These are phyloP conservation scores for Mus minutoides DNA, from an alignment of 2,797 vertebrate species.

Conservation along the genomic window DNA sequence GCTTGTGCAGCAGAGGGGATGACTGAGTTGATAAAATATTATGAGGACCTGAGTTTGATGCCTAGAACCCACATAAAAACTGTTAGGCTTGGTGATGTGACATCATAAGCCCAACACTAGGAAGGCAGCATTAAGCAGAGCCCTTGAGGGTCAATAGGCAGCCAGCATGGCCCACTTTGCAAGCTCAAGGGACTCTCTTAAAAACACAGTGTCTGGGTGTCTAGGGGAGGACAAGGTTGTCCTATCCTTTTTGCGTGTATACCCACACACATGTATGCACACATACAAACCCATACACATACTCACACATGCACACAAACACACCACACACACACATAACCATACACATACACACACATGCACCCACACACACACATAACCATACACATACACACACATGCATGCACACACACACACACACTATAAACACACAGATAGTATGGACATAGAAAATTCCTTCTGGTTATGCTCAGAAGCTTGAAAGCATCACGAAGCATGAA, in stretches of 20 bases:
- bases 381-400: too few species aligned
- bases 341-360: not conserved
- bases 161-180: not conserved
- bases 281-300: accelerated
- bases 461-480: not conserved
- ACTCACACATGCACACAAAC: too few species aligned
- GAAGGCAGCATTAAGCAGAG: not conserved
- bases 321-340: too few species aligned
- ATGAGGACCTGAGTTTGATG: not conserved
- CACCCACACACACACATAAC: too few species aligned
- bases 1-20: too few species aligned
- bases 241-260: not conserved
- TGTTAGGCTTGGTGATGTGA: not conserved
- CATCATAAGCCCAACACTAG: not conserved
- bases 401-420: too few species aligned
- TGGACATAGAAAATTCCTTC: not conserved
- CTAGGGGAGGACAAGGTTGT: not conserved
- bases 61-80: not conserved
- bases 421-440: too few species aligned
- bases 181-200: not conserved
- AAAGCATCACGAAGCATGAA: not conserved
- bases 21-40: not conserved
- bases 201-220: not conserved
- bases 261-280: not conserved
- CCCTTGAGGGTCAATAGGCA: not conserved